These are phyloP conservation scores for Apoderus coryli DNA, from an alignment of 2,888 invertebrate species.

Conservation along the genomic window DNA sequence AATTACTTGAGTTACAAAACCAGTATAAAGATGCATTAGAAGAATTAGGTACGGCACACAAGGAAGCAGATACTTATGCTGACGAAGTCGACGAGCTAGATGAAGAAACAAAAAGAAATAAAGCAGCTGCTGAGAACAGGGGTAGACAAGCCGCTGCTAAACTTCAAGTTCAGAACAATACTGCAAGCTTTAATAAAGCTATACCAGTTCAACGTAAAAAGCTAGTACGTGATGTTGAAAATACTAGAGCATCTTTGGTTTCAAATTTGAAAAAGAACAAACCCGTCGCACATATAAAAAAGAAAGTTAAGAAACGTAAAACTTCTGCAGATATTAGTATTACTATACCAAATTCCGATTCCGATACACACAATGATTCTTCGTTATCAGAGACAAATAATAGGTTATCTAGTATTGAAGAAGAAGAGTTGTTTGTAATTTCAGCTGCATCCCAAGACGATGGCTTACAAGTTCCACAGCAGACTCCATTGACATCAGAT, in stretches of 20 bases:
- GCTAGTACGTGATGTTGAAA: conserved; percentile 33
- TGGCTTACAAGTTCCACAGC: too few relatives aligned
- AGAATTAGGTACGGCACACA: conserved; percentile 38
- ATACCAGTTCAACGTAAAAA: conserved; percentile 24
- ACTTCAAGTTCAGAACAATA: conserved; percentile 18
- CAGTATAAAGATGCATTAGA: conserved; percentile 37
- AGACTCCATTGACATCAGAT: too few relatives aligned
- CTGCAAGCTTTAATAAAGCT: conserved; percentile 21
- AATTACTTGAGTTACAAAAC: conserved; percentile 35
- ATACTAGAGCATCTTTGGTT: conserved; percentile 31
- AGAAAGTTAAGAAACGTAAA: conserved; percentile 5
- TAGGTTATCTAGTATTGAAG: too few relatives aligned
- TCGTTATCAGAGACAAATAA: too few relatives aligned
- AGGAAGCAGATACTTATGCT: conserved; percentile 31
- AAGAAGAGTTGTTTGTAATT: too few relatives aligned
- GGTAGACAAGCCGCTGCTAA: conserved; percentile 25
- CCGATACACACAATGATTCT: too few relatives aligned
- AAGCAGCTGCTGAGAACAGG: conserved; percentile 28
- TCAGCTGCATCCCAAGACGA: too few relatives aligned
- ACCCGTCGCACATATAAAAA: conserved; percentile 2
- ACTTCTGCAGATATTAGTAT: conserved; percentile 18
- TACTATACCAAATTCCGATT: conserved; percentile 16
- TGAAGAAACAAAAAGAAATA: conserved; percentile 15
- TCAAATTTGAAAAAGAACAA: conserved; percentile 15
- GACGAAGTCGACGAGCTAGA: conserved; percentile 24